Conservation (phyloP, 2,888 invertebrate species). For the Gandaritis pyraliata region DNA sequence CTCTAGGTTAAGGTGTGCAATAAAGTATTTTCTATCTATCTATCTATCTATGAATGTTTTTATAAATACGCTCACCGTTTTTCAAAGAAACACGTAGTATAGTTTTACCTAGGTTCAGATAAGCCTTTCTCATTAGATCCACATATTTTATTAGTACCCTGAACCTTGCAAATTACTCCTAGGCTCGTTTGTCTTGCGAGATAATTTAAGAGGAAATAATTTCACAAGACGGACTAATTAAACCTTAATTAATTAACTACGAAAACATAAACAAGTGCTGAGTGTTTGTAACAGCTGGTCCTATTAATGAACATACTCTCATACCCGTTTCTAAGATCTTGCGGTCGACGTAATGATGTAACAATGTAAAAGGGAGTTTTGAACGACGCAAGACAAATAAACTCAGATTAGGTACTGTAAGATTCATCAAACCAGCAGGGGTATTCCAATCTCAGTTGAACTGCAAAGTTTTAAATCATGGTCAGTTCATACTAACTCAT, state of each 20-base stretch:
- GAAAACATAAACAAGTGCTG: constrained; percentile 64
- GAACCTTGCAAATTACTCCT: constrained; percentile 58
- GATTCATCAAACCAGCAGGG: no score
- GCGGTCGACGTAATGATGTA: neutral
- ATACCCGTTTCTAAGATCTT: neutral
- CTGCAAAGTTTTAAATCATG: no score
- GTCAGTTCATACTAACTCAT: no score
- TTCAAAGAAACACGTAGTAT: constrained; percentile 23
- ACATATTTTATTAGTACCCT: constrained; percentile 64
- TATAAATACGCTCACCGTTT: neutral
- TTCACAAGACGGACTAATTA: constrained; percentile 65
- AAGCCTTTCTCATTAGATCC: constrained; percentile 63
- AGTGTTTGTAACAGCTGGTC: constrained; percentile 47
- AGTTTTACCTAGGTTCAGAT: constrained; percentile 48
- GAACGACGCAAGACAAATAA: no score
- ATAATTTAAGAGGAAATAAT: constrained; percentile 69
- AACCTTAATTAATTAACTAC: constrained; percentile 67
- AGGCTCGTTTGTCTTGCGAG: constrained; percentile 56
- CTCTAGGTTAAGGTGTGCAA: no score
- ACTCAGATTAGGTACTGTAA: no score
- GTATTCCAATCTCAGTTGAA: no score
- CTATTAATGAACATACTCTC: constrained; percentile 45
- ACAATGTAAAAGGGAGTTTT: no score
- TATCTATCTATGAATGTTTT: no score
- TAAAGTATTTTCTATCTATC: no score